Evolutionary conservation across 2,797 vertebrate species (phyloP), one percentile per base, ranked within the genome.

Genomic region (Pteronotus mesoamericanus): DNA sequence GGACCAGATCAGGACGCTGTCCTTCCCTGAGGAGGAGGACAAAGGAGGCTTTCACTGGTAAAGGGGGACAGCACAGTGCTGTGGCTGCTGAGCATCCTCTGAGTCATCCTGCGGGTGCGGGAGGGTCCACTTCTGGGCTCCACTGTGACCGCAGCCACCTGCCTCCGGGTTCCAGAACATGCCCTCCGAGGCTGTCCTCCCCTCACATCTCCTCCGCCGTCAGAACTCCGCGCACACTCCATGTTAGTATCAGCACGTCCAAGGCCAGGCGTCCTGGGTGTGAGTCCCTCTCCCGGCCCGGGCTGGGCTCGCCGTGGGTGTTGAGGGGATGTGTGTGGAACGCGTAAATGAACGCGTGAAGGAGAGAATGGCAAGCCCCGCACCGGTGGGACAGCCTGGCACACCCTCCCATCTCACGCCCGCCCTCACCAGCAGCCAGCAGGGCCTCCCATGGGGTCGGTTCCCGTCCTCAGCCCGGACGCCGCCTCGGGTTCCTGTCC

Each of bases 161-260:
- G 66, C 29, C 79, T 46, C 1, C 0, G 32, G 39, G 51, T 3
- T 48, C 66, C 0, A 0, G 78, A 1, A 66, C n/a, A 61, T 0
- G 10, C 6, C n/a, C 18, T 3, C 32, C 4, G 0, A 10, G 86
- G 19, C 9, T 42, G 42, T 57, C 51, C 10, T 8, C 59, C 21
- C 2, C 5, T 2, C 15, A 16, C 2, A 2, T 5, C 29, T 9
- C 32, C 29, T 6, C 46, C 44, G 14, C 48, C 0, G 1, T 42
- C 51, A 1, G 48, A 51, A 75, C n/a, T 1, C 72, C 3, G 5
- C 9, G 24, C 19, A 1, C 2, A 6, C 74, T 48, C 55, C 2
- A 3, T 46, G 32, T 2, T 4, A 18, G 19, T 0, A 0, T 0
- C 3, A 8, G 46, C 37, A 18, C 21, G 37, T 61, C 46, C 1